A percentile compares a stretch with the other conserved stretches of the same genome.
Conservation (phyloP, 2,888 invertebrate genomes). For the Lepidochitona cinerea region DNA sequence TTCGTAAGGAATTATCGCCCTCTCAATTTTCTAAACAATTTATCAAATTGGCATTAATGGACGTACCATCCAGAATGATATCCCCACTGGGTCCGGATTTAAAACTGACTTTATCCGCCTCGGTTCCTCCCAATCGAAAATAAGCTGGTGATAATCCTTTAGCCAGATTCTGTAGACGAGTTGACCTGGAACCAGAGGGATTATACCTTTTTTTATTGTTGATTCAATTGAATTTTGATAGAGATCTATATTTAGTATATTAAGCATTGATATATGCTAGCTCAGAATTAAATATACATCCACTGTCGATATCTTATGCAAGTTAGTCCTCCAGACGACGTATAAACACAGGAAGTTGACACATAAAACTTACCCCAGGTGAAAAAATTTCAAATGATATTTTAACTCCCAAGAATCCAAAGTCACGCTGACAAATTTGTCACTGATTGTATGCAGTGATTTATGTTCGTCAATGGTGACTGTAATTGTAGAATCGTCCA, state of each 20-base stretch:
- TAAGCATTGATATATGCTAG: no score
- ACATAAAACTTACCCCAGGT: not conserved
- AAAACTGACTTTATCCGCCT: not conserved
- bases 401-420: not conserved
- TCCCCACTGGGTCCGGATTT: not conserved
- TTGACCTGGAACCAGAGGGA: no score
- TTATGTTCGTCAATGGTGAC: not conserved
- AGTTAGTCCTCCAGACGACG: no score
- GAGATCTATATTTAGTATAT: no score
- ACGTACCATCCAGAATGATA: not conserved
- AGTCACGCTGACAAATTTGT: slow-evolving; percentile 5
- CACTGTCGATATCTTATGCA: no score
- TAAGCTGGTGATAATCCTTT: not conserved
- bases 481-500: not conserved
- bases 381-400: not conserved
- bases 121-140: not conserved
- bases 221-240: no score
- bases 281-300: no score
- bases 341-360: no score
- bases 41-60: no score
- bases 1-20: no score
- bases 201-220: no score
- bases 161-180: not conserved
- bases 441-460: not conserved
- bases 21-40: no score